Percentiles rank a stretch among this genome's conserved stretches.
Evolutionary conservation across 2,113 vertebrate species (phyloP).

Genomic region (Notiomystis cincta): DNA sequence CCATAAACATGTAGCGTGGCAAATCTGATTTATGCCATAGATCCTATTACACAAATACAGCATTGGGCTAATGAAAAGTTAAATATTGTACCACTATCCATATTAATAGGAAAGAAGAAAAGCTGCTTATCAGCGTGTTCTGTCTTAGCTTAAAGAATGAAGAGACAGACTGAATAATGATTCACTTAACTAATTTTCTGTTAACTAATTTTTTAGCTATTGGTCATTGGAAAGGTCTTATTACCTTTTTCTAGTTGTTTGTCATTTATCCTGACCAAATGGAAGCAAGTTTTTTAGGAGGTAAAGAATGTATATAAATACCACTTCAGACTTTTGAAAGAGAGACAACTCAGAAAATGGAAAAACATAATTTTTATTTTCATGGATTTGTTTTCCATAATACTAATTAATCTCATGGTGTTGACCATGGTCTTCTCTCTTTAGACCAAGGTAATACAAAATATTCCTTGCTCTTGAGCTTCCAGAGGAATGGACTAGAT

Average conservation of each 20-base stretch:
- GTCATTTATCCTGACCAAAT: not conserved
- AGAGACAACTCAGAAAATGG: not conserved
- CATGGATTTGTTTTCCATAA: not conserved
- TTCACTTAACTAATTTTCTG: not conserved
- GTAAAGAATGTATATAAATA: not conserved
- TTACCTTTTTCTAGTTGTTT: not conserved
- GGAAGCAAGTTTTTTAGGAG: not conserved
- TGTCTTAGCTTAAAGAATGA: not conserved
- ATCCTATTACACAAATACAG: not conserved
- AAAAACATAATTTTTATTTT: not conserved
- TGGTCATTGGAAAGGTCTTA: accelerated
- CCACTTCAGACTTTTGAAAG: not conserved
- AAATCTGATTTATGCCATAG: not conserved
- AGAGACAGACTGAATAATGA: not conserved
- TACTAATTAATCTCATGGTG: not conserved
- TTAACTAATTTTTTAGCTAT: not conserved
- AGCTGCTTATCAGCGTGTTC: not conserved
- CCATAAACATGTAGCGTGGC: not conserved
- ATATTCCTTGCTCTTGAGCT: not conserved
- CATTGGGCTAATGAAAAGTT: not conserved
- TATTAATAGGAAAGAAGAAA: not conserved
- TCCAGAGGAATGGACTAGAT: not conserved
- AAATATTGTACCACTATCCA: not conserved
- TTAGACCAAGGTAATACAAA: not conserved
- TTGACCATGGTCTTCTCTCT: not conserved